These are phyloP conservation scores for Channa argus DNA, from an alignment of 2,113 vertebrate species.

Conservation along the genomic window DNA sequence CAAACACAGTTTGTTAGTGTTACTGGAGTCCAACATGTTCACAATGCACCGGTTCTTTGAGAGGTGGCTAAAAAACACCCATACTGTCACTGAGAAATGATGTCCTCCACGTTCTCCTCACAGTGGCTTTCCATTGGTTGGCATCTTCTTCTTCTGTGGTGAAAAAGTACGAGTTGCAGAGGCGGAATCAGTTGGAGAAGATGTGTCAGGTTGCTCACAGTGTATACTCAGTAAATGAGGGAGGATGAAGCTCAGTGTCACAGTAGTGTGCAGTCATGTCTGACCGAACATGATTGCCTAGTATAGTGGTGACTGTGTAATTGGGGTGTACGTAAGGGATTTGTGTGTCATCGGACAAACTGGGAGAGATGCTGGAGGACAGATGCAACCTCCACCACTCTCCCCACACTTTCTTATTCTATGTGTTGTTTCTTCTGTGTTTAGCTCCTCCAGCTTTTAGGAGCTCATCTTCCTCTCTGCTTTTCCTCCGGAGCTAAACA, in stretches of 20 bases:
- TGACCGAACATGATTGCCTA: conserved; percentile 22
- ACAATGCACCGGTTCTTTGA: background rate
- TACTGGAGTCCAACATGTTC: background rate
- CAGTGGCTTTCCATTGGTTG: background rate
- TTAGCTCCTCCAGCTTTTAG: background rate
- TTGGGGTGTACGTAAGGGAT: conserved; percentile 17
- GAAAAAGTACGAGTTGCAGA: background rate
- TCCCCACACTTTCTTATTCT: background rate
- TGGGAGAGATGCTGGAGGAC: conserved; percentile 44
- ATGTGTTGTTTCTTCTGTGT: background rate
- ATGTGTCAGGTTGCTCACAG: conserved; percentile 37
- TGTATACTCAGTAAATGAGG: conserved; percentile 11
- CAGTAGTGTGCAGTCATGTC: conserved; percentile 48
- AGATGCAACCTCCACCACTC: background rate
- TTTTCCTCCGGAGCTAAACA: conserved; percentile 80
- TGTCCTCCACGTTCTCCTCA: background rate
- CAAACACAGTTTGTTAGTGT: background rate
- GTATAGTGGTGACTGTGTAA: conserved; percentile 27
- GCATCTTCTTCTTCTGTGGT: conserved; percentile 1
- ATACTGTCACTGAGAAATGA: conserved; percentile 17
- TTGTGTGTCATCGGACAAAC: conserved; percentile 17
- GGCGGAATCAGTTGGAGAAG: background rate
- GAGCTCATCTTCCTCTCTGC: background rate
- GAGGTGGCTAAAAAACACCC: background rate
- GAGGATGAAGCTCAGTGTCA: conserved; percentile 36